These are phyloP conservation scores for Gephyroberyx darwinii DNA, from an alignment of 2,797 vertebrate species.

Conservation along the genomic window DNA sequence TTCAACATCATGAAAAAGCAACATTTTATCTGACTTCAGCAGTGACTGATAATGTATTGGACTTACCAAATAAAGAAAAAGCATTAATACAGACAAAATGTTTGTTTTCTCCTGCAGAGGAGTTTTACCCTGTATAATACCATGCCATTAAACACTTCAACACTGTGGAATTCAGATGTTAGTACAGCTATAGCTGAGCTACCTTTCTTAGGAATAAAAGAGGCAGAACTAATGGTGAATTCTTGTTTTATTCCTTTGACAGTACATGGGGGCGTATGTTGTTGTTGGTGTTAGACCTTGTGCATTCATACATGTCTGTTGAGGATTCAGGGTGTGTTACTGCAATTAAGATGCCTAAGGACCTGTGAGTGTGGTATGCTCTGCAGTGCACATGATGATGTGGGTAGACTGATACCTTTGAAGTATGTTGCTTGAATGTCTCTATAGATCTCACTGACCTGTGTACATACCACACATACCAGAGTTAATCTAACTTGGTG, in stretches of 20 bases:
- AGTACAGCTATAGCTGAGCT: background rate
- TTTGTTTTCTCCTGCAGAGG: background rate
- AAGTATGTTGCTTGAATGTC: background rate
- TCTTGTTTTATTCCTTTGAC: constrained; percentile 16
- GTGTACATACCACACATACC: background rate
- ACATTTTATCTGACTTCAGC: background rate
- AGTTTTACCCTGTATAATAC: background rate
- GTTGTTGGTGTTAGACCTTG: constrained; percentile 20
- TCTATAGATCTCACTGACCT: constrained; percentile 5
- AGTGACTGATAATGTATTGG: background rate
- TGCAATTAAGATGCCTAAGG: constrained; percentile 22
- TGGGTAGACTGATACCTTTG: constrained; percentile 4
- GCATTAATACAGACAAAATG: no score
- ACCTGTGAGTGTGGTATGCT: constrained; percentile 12
- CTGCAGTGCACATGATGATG: constrained; percentile 14
- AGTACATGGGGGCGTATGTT: constrained; percentile 30
- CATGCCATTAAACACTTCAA: background rate
- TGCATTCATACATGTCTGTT: constrained; percentile 26
- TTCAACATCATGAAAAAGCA: no score
- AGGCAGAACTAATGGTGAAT: constrained; percentile 3
- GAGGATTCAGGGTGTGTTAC: constrained; percentile 26
- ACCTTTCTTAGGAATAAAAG: background rate
- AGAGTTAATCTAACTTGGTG: background rate
- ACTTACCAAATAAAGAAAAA: no score
- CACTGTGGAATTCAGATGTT: background rate